These are phyloP conservation scores for Platyscapa corneri DNA, from an alignment of 1,140 invertebrate genomes.

Conservation along the genomic window DNA sequence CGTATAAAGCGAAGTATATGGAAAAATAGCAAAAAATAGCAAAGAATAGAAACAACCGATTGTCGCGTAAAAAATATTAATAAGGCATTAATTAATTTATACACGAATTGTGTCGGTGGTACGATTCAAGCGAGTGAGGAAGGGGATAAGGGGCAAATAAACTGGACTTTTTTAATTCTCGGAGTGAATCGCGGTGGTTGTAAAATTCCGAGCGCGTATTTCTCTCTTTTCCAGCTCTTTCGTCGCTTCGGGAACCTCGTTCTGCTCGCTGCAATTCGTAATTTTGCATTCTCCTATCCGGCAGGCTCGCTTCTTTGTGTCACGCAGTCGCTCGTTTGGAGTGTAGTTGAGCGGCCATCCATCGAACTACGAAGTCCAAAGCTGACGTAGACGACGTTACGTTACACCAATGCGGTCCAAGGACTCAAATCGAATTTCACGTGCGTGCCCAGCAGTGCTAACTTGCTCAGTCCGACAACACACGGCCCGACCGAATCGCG, in stretches of 20 bases:
- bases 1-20: too few species aligned
- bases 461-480: background rate
- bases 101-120: background rate
- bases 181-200: background rate
- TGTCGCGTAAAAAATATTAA: too few species aligned
- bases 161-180: background rate
- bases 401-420: constrained; percentile 21
- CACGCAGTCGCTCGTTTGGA: background rate
- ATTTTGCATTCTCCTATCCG: constrained; percentile 15
- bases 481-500: background rate
- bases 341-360: background rate
- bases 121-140: background rate
- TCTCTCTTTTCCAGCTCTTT: constrained; percentile 6
- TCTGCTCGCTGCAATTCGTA: constrained; percentile 10
- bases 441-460: constrained; percentile 29
- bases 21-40: too few species aligned
- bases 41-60: too few species aligned
- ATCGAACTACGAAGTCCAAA: constrained; percentile 30
- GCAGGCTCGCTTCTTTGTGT: too few species aligned
- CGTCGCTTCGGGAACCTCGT: too few species aligned
- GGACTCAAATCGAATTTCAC: constrained; percentile 45
- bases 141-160: background rate
- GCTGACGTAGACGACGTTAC: constrained; percentile 38
- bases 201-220: background rate
- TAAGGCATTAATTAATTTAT: too few species aligned